Evolutionary conservation across 2,797 vertebrate genomes (phyloP).

Genomic region (Chrosomus eos): DNA sequence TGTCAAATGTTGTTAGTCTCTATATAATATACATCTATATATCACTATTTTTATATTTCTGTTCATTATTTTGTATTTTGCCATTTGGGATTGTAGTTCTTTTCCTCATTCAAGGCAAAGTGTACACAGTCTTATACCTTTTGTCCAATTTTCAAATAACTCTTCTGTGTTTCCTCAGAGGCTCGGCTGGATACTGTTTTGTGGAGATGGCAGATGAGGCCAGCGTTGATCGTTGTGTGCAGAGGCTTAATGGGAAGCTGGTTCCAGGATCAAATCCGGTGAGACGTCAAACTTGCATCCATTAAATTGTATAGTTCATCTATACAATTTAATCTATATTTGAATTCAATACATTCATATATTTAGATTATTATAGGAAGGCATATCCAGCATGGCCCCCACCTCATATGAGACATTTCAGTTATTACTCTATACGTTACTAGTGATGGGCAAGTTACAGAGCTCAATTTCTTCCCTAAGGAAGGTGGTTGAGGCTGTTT

Average conservation of each 20-base stretch:
- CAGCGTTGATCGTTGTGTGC: slow-evolving; percentile 82
- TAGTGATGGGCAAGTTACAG: slow-evolving; percentile 67
- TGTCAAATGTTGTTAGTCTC: not conserved
- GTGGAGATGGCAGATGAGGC: slow-evolving; percentile 84
- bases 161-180: slow-evolving; percentile 62
- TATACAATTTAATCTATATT: slow-evolving; percentile 8
- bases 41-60: not conserved
- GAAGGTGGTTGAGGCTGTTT: slow-evolving; percentile 75
- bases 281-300: slow-evolving; percentile 60
- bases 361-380: slow-evolving; percentile 32
- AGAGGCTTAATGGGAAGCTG: slow-evolving; percentile 82
- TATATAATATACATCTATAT: not conserved
- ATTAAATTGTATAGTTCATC: slow-evolving; percentile 25
- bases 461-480: slow-evolving; percentile 72
- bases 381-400: slow-evolving; percentile 47
- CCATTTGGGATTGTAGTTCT: not conserved
- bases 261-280: slow-evolving; percentile 85
- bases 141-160: not conserved
- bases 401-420: slow-evolving; percentile 33
- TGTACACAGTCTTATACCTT: not conserved
- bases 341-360: slow-evolving; percentile 18
- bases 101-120: no score
- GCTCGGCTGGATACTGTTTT: slow-evolving; percentile 85
- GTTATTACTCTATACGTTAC: slow-evolving; percentile 24
- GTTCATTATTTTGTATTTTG: not conserved